Evolutionary conservation across 2,113 vertebrate genomes (phyloP).

Genomic region (Chaetodon auriga): DNA sequence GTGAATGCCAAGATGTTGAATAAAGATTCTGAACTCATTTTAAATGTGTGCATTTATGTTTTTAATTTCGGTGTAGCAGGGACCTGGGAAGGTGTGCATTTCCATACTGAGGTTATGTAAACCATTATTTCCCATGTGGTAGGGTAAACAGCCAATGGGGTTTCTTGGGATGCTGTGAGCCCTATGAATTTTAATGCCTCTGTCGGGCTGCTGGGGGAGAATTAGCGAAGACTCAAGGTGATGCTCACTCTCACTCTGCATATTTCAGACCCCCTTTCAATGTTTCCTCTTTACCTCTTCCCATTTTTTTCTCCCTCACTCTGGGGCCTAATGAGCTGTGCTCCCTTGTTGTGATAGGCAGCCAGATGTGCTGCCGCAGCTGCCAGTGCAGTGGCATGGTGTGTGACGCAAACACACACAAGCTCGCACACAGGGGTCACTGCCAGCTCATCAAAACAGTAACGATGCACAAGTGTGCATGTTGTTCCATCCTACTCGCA

Average conservation of each 20-base stretch:
- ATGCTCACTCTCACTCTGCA: conserved; percentile 50
- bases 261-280: conserved; percentile 43
- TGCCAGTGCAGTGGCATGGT: conserved; percentile 46
- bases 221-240: conserved; percentile 66
- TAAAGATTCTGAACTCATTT: conserved; percentile 49
- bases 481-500: conserved; percentile 20
- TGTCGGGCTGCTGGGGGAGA: conserved; percentile 54
- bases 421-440: conserved; percentile 27
- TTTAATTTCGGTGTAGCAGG: conserved; percentile 53
- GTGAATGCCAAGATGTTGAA: conserved; percentile 45
- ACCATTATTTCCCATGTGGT: conserved; percentile 71
- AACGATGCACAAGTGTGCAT: conserved; percentile 48
- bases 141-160: conserved; percentile 67
- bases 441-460: conserved; percentile 63
- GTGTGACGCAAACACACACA: conserved; percentile 42
- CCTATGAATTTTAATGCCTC: conserved; percentile 75
- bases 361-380: conserved; percentile 65
- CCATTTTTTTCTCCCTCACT: conserved; percentile 34
- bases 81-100: conserved; percentile 57
- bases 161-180: conserved; percentile 58
- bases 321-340: conserved; percentile 72
- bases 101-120: conserved; percentile 76
- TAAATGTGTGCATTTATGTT: conserved; percentile 61
- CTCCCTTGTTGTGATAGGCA: conserved; percentile 51
- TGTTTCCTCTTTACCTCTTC: conserved; percentile 24